A percentile compares a stretch with the other conserved stretches of the same genome.
Evolutionary conservation across 2,888 invertebrate species (phyloP).

Genomic region (Liodrosophila aerea): DNA sequence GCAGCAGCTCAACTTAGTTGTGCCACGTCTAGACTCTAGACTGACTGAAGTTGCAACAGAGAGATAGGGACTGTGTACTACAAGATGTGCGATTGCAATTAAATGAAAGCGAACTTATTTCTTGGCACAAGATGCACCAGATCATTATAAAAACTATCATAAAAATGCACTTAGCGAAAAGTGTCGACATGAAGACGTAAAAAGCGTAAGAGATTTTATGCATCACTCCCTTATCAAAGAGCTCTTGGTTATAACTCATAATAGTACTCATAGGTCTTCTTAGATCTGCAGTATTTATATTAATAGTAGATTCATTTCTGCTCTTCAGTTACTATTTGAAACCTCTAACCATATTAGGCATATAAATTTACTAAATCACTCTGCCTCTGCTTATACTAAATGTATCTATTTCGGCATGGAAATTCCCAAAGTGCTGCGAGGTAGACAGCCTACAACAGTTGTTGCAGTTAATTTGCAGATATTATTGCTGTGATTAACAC

Average conservation of each 20-base stretch:
- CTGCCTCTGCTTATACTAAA: not conserved
- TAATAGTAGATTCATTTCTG: no score
- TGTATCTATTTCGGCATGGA: not conserved
- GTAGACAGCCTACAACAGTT: conserved; percentile 34
- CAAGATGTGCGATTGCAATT: conserved; percentile 39
- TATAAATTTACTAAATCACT: not conserved
- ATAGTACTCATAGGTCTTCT: no score
- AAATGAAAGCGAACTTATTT: conserved; percentile 9
- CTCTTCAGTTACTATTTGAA: no score
- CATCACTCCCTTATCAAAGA: no score
- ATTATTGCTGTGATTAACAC: conserved; percentile 78
- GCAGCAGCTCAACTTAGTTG: not conserved
- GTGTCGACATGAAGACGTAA: not conserved
- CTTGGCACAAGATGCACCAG: conserved; percentile 2
- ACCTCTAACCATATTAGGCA: no score
- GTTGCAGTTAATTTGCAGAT: conserved; percentile 74
- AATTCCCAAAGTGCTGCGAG: conserved; percentile 23
- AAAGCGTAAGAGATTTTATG: not conserved
- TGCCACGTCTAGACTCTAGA: conserved; percentile 37
- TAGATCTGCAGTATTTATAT: no score
- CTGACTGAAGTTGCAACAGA: conserved; percentile 4
- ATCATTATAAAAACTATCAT: conserved; percentile 4
- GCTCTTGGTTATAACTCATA: no score
- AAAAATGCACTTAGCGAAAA: conserved; percentile 5
- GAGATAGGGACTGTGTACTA: no score